Percentiles rank a stretch among this genome's conserved stretches.
These are phyloP conservation scores for Romanogobio albipinnatus DNA, from an alignment of 2,113 vertebrate genomes.

Conservation along the genomic window DNA sequence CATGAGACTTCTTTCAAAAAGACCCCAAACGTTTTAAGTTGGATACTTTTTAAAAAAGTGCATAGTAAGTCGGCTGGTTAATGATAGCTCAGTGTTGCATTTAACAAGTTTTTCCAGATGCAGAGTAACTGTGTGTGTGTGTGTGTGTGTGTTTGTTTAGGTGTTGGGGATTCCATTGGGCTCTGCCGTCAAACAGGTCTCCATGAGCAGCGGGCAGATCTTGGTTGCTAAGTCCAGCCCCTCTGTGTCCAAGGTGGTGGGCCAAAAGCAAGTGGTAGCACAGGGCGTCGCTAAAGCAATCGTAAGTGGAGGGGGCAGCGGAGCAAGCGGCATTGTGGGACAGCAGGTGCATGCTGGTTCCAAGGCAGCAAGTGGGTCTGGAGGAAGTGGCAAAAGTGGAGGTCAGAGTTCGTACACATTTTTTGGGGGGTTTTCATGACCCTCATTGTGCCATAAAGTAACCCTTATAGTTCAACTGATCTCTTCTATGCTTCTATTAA, in stretches of 20 bases:
- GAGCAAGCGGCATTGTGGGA: conserved; percentile 81
- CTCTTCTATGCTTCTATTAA: not conserved
- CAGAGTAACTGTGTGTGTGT: not conserved
- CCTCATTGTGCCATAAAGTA: not conserved
- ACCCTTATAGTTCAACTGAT: not conserved
- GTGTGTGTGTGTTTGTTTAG: conserved; percentile 69
- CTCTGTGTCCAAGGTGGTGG: conserved; percentile 86
- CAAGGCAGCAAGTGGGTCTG: conserved; percentile 83
- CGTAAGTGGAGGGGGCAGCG: conserved; percentile 86
- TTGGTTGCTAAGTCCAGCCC: conserved; percentile 92
- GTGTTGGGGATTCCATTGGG: conserved; percentile 91
- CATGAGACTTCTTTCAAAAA: not conserved
- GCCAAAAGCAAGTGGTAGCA: conserved; percentile 92
- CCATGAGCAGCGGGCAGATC: conserved; percentile 96
- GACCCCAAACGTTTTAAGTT: not conserved
- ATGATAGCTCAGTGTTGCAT: not conserved
- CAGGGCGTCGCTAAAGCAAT: conserved; percentile 98
- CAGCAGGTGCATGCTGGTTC: conserved; percentile 84
- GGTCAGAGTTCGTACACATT: conserved; percentile 79
- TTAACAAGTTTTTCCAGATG: not conserved
- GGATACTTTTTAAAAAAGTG: too few species aligned
- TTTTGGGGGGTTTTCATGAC: not conserved
- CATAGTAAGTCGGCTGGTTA: too few species aligned
- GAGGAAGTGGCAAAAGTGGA: conserved; percentile 84
- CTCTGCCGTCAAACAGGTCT: conserved; percentile 93